Evolutionary conservation across 1,140 invertebrate genomes (phyloP).

Genomic region (Conus ventricosus): DNA sequence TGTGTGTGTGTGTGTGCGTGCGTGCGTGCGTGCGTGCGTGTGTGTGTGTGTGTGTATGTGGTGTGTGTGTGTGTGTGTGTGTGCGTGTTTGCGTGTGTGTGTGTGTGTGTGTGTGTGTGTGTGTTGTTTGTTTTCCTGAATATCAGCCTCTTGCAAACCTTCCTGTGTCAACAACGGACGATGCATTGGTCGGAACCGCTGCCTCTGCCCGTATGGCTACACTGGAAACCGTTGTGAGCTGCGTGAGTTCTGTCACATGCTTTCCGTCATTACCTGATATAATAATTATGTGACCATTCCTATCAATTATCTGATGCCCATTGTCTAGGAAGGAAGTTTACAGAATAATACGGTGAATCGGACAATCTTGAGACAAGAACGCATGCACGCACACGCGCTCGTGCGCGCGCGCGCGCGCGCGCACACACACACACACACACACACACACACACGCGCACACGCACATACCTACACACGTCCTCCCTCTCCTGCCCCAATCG

Average conservation of each 20-base stretch:
- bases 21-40: not conserved
- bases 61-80: conserved; percentile 9
- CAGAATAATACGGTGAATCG: no score
- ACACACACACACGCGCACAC: not conserved
- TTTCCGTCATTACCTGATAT: no score
- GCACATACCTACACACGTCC: no score
- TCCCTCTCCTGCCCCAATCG: no score
- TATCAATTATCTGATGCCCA: no score
- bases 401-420: not conserved
- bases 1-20: conserved; percentile 11
- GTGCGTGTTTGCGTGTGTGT: not conserved
- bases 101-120: conserved; percentile 12
- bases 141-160: conserved; percentile 51
- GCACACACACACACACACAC: not conserved
- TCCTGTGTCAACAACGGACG: conserved; percentile 58
- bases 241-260: conserved; percentile 42
- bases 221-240: conserved; percentile 51
- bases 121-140: not conserved
- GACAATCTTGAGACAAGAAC: not conserved
- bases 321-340: no score
- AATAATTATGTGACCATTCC: no score
- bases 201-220: conserved; percentile 56
- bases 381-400: not conserved
- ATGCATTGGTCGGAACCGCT: conserved; percentile 54
- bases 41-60: conserved; percentile 8